A percentile compares a stretch with the other conserved stretches of the same genome.
Evolutionary conservation across 1,140 invertebrate genomes (phyloP).

Genomic region (Eurosta solidaginis): DNA sequence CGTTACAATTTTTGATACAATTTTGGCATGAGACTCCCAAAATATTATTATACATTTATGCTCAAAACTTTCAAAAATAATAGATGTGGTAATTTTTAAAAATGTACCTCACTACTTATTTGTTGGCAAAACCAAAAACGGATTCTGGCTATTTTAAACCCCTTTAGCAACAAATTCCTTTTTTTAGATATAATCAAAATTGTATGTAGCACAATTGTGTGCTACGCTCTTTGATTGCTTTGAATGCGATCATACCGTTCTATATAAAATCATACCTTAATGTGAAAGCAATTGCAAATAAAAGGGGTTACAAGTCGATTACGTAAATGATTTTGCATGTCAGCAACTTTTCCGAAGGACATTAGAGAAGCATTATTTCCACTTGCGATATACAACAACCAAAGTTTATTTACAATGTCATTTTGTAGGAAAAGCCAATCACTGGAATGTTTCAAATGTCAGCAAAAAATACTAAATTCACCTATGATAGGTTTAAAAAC

Average conservation of each 20-base stretch:
- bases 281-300: neutral
- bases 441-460: slow-evolving; percentile 77
- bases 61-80: too few relatives aligned
- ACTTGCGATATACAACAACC: neutral
- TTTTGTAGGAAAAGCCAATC: slow-evolving; percentile 62
- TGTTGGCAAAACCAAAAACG: too few relatives aligned
- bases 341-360: slow-evolving; percentile 84
- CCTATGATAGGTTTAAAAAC: neutral
- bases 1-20: too few relatives aligned
- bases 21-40: too few relatives aligned
- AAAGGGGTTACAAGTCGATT: neutral
- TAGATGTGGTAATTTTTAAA: too few relatives aligned
- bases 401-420: neutral
- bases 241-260: neutral
- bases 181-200: too few relatives aligned
- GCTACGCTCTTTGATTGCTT: too few relatives aligned
- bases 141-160: too few relatives aligned
- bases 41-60: too few relatives aligned
- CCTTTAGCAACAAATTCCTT: too few relatives aligned
- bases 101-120: too few relatives aligned
- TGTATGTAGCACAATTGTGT: too few relatives aligned
- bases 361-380: slow-evolving; percentile 63
- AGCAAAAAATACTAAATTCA: slow-evolving; percentile 42
- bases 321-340: slow-evolving; percentile 60
- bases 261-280: neutral